Conservation (phyloP, 2,888 invertebrate species). For the Cantharis rustica region DNA sequence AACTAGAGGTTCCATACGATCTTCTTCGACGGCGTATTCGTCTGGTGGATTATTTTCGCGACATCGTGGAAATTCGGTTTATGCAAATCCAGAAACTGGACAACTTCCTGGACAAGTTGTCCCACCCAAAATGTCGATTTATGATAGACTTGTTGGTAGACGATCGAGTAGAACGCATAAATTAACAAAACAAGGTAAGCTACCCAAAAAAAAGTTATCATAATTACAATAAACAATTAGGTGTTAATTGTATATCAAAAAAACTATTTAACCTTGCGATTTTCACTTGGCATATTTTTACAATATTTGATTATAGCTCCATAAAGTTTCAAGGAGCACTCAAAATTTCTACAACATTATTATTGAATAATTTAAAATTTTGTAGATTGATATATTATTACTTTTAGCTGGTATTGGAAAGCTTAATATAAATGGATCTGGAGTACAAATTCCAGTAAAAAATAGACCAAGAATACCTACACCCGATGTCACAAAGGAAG, state of each 20-base stretch:
- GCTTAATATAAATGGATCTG: conserved; percentile 65
- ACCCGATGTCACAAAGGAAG: conserved; percentile 84
- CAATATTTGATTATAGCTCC: background rate
- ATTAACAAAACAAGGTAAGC: conserved; percentile 70
- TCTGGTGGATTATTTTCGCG: conserved; percentile 78
- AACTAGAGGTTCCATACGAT: conserved; percentile 81
- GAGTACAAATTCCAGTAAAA: conserved; percentile 69
- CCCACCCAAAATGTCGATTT: conserved; percentile 75
- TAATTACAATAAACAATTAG: background rate
- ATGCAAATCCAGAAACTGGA: conserved; percentile 60
- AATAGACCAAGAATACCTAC: conserved; percentile 88
- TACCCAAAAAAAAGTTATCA: background rate
- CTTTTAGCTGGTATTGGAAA: conserved; percentile 58
- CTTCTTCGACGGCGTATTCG: conserved; percentile 84
- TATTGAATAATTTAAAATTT: background rate
- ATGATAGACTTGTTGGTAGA: conserved; percentile 81
- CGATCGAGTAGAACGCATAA: conserved; percentile 75
- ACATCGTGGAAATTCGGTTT: conserved; percentile 78
- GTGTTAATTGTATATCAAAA: background rate
- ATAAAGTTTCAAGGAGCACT: background rate
- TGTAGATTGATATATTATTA: too few relatives aligned
- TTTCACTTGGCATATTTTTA: conserved; percentile 5
- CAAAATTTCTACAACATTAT: background rate
- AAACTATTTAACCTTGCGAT: conserved; percentile 4
- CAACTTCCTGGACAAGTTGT: conserved; percentile 59